These are phyloP conservation scores for Limnodromus scolopaceus DNA, from an alignment of 2,797 vertebrate species.

Conservation along the genomic window DNA sequence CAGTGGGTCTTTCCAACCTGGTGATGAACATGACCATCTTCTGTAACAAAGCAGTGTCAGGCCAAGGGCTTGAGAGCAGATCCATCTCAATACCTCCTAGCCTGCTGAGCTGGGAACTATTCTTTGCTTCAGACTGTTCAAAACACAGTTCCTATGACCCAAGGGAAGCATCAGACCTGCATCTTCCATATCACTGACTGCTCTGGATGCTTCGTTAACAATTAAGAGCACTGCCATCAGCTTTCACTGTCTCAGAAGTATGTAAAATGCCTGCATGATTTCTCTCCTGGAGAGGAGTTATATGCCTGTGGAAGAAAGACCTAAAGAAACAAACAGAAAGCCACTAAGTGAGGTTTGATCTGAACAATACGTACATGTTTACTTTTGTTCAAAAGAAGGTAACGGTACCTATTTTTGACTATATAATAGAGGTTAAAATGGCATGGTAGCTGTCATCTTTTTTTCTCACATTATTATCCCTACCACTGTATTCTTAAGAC, in stretches of 20 bases:
- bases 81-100: not conserved
- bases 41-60: fast-evolving
- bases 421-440: not conserved
- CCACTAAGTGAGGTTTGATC: not conserved
- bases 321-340: not conserved
- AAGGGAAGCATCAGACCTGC: not conserved
- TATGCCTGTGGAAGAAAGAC: not conserved
- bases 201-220: not conserved
- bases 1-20: not conserved
- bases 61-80: not conserved
- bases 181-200: not conserved
- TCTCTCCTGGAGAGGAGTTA: not conserved
- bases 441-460: not conserved
- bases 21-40: not conserved
- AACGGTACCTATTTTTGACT: not conserved
- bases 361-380: not conserved
- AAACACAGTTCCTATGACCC: not conserved
- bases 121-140: not conserved
- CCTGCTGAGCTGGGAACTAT: not conserved
- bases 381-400: not conserved
- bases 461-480: not conserved
- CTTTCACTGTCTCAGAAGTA: not conserved
- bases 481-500: not conserved
- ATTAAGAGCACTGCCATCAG: not conserved
- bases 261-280: not conserved